phyloP scores from a whole-genome alignment of 2,888 invertebrate genomes.

The Tipula lateralis region DNA sequence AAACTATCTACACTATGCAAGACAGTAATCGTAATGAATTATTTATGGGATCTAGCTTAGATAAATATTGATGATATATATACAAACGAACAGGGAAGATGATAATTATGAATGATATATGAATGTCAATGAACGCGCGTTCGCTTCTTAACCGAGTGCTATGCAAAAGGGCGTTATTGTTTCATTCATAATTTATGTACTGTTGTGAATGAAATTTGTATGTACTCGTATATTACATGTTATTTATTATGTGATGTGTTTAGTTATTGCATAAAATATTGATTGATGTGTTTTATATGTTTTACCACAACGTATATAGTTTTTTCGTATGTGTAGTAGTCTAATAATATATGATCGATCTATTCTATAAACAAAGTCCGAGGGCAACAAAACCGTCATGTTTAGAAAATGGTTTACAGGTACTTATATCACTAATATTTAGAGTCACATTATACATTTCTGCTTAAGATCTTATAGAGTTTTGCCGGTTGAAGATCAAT shows the following conservation, averaged over 20 bases:
- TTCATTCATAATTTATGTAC: conserved; percentile 5
- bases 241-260: not conserved
- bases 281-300: no score
- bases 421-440: no score
- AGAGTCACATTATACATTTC: no score
- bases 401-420: no score
- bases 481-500: no score
- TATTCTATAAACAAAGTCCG: no score
- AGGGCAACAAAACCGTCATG: no score
- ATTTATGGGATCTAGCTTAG: not conserved
- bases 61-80: not conserved
- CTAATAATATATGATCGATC: no score
- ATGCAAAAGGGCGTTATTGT: not conserved
- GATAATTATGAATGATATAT: not conserved
- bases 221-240: not conserved
- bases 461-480: no score
- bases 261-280: not conserved
- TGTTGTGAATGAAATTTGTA: not conserved
- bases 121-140: conserved; percentile 16
- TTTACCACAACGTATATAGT: no score
- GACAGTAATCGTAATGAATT: not conserved
- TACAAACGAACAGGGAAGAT: not conserved
- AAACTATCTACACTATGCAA: not conserved
- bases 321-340: no score
- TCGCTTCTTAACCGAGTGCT: not conserved